Base-by-base conservation (phyloP, 2,888 invertebrate genomes). In the Dendrolimus pini region DNA sequence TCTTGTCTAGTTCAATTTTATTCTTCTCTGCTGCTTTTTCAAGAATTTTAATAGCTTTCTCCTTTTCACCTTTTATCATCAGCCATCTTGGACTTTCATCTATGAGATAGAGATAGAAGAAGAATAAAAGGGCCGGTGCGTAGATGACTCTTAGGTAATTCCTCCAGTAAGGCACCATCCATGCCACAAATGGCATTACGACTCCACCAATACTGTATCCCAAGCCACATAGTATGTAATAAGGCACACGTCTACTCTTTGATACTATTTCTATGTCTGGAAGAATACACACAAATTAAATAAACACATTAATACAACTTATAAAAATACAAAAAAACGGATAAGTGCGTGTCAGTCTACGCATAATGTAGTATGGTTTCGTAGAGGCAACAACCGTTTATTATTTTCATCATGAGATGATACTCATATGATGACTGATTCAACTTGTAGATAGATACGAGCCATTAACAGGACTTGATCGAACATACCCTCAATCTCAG, bases 81-180 rank as follows among this genome's bases (percentile, higher is more conserved):
- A 96, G 87, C 96, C 96, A 96, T 71, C 96, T 90, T n/a, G 95
- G 92, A 57, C 95, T 95, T 80, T 95, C 95, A 7, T 95, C 95
- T 53, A 95, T 80, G 0, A 94, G 68, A 89, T 93, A 94, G 54
- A 92, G 90, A 69, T 95, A 95, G 7, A 92, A 77, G 55, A 96
- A 73, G 62, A 95, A 92, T 0, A 95, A 75, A 9, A 95, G 74
- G 0, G 94, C 93, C 0, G 96, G 96, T 0, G 92, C 81, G 69
- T 96, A 96, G 10, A 95, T 82, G 1, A 93, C 91, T 63, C 93
- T 85, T 12, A 96, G 85, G 41, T 93, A 85, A 62, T 88, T 83
- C 70, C 94, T 92, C 96, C 96, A 97, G 69, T 94, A 92, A 53
- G 92, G 92, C 1, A 93, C 83, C 60, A 75, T 59, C 80, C 80